These are phyloP conservation scores for Drosophila yakuba DNA, from an alignment of 1,140 invertebrate genomes.

Conservation along the genomic window DNA sequence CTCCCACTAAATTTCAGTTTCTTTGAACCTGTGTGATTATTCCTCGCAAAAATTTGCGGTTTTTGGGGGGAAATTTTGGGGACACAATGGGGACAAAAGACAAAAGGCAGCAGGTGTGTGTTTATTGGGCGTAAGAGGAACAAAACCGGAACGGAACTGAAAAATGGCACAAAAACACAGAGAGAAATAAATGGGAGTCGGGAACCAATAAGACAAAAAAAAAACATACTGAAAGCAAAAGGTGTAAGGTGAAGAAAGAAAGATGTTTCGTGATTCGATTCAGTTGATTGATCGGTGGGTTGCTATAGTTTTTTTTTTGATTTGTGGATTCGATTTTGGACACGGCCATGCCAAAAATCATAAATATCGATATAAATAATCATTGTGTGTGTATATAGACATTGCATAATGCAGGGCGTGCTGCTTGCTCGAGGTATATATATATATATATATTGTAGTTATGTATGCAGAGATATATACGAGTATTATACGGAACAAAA, in stretches of 20 bases:
- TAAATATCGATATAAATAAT: conserved; percentile 52
- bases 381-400: conserved; percentile 51
- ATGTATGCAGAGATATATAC: conserved; percentile 44
- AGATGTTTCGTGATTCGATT: conserved; percentile 40
- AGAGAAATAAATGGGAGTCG: conserved; percentile 13
- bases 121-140: conserved; percentile 8
- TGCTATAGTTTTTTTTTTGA: conserved; percentile 10
- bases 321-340: conserved; percentile 40
- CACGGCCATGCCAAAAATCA: conserved; percentile 77
- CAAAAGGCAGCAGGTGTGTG: conserved; percentile 15
- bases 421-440: conserved; percentile 49
- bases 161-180: conserved; percentile 23
- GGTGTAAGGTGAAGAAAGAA: conserved; percentile 39
- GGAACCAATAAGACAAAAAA: conserved; percentile 25
- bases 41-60: neutral
- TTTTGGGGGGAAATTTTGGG: conserved; percentile 4
- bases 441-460: conserved; percentile 23
- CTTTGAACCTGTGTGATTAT: neutral
- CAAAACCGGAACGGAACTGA: conserved; percentile 17
- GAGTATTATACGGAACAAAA: conserved; percentile 53
- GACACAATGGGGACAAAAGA: conserved; percentile 26
- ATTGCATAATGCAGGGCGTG: conserved; percentile 74
- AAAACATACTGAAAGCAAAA: conserved; percentile 54
- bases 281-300: conserved; percentile 50
- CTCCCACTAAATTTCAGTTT: neutral